Evolutionary conservation across 2,113 vertebrate species (phyloP), one percentile per base, ranked within the genome.

Genomic region (Carassius carassius): DNA sequence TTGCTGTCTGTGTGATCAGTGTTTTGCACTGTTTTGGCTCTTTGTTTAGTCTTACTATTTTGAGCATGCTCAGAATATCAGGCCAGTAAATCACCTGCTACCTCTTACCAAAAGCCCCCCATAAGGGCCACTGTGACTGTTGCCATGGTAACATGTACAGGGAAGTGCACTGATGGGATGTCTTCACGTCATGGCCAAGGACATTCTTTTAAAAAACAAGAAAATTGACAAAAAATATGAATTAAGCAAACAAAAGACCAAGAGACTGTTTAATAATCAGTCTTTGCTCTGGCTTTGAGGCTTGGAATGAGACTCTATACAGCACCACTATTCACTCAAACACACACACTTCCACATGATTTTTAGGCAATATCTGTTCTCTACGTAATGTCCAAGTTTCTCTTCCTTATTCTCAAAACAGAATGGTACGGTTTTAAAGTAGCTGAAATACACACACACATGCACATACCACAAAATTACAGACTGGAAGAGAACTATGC

Each of bases 91-190:
- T 80, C 82, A 80, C 16, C 54, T 14, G 29, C 51, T 56, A 16
- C 56, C 54, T 82, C 47, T 37, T 29, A 29, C 3, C 25, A 29
- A 25, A 70, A 41, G 12, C 2, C 76, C 70, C 75, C 32, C 7
- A 16, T 60, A 49, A 87, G 83, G 78, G 54, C 70, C 77, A 81
- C 62, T 63, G 25, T 25, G 62, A 44, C 87, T 62, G 87, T 88
- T 88, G 62, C 87, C 77, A 88, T 88, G 84, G 81, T 10, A 86
- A 88, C 87, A 35, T 49, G 11, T 54, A 44, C 29, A 51, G 77
- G 51, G 49, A 70, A 69, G 51, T 62, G 32, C 37, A 47, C n/a
- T 79, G 70, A 74, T 73, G 67, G 77, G 65, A 73, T 81, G 85
- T 86, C 77, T 88, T 82, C 67, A 58, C 70, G 70, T 86, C 84